phyloP scores from a whole-genome alignment of 2,888 invertebrate species.

The Tricholauxania praeusta region DNA sequence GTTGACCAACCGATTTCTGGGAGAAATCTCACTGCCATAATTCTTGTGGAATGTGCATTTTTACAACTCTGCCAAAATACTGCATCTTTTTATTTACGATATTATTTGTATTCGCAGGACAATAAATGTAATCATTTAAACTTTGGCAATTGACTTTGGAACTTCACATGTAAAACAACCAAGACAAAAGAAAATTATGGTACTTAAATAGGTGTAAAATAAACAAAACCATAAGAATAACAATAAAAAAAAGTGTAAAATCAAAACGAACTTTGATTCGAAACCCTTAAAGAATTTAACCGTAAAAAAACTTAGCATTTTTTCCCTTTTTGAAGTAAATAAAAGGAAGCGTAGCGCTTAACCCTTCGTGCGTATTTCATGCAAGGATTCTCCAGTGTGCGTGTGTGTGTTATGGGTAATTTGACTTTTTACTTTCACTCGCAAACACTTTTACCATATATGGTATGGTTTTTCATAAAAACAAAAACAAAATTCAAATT shows the following conservation, averaged over 20 bases:
- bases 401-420: conserved; percentile 15
- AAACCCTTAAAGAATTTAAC: background rate
- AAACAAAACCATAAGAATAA: conserved; percentile 51
- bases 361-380: conserved; percentile 43
- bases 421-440: background rate
- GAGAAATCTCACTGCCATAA: no score
- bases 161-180: no score
- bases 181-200: no score
- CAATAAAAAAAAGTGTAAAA: conserved; percentile 46
- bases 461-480: conserved; percentile 38
- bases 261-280: conserved; percentile 49
- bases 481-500: conserved; percentile 20
- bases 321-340: conserved; percentile 28
- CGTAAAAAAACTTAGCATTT: background rate
- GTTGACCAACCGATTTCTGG: no score
- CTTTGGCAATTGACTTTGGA: no score
- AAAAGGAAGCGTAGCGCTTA: conserved; percentile 33
- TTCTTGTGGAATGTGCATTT: no score
- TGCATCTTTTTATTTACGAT: no score
- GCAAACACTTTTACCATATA: background rate
- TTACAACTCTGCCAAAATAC: no score
- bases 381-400: conserved; percentile 31
- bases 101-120: no score
- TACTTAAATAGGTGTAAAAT: conserved; percentile 49
- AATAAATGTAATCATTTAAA: no score